Conservation (phyloP, 1,140 invertebrate genomes). For the Drosophila triauraria region DNA sequence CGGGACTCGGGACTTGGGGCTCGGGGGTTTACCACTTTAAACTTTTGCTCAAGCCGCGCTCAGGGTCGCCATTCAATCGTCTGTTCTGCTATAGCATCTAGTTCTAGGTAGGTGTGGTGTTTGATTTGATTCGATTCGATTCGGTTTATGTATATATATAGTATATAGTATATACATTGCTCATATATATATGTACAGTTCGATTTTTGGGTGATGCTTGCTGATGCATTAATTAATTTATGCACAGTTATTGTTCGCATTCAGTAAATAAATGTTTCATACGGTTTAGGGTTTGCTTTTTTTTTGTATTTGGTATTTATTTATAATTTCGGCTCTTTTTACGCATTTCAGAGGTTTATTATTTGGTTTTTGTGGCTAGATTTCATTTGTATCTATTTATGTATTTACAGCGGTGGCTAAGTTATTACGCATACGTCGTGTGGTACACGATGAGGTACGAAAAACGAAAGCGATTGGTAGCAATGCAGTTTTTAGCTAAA, state of each 20-base stretch:
- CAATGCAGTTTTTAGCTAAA: slow-evolving; percentile 72
- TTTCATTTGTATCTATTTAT: slow-evolving; percentile 29
- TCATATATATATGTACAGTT: slow-evolving; percentile 34
- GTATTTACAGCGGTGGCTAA: slow-evolving; percentile 55
- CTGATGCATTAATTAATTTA: slow-evolving; percentile 43
- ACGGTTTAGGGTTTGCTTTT: slow-evolving; percentile 18
- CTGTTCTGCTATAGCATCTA: slow-evolving; percentile 54
- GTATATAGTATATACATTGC: slow-evolving; percentile 23
- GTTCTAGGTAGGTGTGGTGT: slow-evolving; percentile 16
- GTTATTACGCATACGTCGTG: slow-evolving; percentile 75
- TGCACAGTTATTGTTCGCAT: slow-evolving; percentile 49
- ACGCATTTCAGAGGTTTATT: slow-evolving; percentile 3
- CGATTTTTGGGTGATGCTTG: slow-evolving; percentile 9
- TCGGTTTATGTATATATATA: slow-evolving; percentile 22
- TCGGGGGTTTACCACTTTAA: slow-evolving; percentile 43
- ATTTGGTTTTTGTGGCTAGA: slow-evolving; percentile 11
- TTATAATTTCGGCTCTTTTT: slow-evolving; percentile 4
- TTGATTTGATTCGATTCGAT: slow-evolving; percentile 19
- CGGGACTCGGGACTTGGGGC: background rate
- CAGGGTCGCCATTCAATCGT: slow-evolving; percentile 55
- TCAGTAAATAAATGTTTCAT: slow-evolving; percentile 33
- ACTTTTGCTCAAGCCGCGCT: slow-evolving; percentile 54
- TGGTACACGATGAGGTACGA: slow-evolving; percentile 63
- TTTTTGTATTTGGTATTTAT: slow-evolving; percentile 18
- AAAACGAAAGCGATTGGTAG: slow-evolving; percentile 55